phyloP scores from a whole-genome alignment of 2,113 vertebrate genomes.

The Dipodomys spectabilis region DNA sequence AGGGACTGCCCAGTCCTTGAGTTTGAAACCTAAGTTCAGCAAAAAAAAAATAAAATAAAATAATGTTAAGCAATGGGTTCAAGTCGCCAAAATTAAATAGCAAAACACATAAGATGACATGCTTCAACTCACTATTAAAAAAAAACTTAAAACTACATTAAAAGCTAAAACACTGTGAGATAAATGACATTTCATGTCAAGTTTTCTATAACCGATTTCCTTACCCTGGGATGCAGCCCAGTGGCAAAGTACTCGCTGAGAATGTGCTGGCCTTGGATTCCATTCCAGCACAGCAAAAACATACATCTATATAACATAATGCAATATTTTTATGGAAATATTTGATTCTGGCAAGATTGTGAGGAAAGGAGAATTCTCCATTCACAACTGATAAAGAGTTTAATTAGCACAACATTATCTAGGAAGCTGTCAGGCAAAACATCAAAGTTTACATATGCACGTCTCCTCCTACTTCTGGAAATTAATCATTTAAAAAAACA shows the following conservation, averaged over 20 bases:
- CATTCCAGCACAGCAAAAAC: neutral
- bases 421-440: conserved; percentile 56
- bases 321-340: conserved; percentile 38
- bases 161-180: neutral
- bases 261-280: neutral
- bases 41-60: neutral
- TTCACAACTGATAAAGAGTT: conserved; percentile 44
- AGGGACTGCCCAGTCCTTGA: too few species aligned
- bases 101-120: conserved; percentile 35
- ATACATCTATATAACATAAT: neutral
- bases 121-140: neutral
- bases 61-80: conserved; percentile 16
- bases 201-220: neutral
- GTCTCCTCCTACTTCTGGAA: conserved; percentile 50
- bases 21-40: neutral
- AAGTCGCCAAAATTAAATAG: conserved; percentile 49
- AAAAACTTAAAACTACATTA: neutral
- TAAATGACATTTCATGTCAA: neutral
- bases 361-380: neutral
- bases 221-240: neutral
- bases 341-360: conserved; percentile 31
- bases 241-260: neutral
- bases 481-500: conserved; percentile 57
- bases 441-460: conserved; percentile 25
- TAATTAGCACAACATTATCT: conserved; percentile 25